Base-by-base conservation (phyloP, 2,113 vertebrate genomes). In the Ellobius talpinus region DNA sequence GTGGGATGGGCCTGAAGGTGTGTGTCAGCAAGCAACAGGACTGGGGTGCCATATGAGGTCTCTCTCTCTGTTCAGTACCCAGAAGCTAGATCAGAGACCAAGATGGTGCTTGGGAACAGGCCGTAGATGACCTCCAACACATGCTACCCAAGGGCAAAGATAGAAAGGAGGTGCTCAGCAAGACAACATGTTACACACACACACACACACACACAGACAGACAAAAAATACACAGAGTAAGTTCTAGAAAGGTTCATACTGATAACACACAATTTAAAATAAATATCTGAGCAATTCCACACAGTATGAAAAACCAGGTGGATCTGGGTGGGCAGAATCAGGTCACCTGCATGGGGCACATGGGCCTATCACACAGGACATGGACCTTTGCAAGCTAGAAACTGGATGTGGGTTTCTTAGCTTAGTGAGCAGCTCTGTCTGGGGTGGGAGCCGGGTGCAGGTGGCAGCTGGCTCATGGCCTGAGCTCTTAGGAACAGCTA, bases 331-430 rank as follows among this genome's bases (percentile, higher is more conserved):
- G 66, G n/a, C n/a, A 87, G 26, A 70, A 12, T 4, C 8, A 7
- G 9, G n/a, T 11, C 68, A 47, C 10, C 36, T 13, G 39, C 5
- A 24, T 0, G 4, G 39, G 36, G 58, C 61, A 26, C 0, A 17
- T 0, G 0, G 82, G 5, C 16, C 47, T 21, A 3, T 0, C 3
- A 19, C 23, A 17, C 2, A 0, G 50, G n/a, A 76, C 65, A 10
- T 19, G 39, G 50, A 0, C 4, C 11, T 39, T 0, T 11, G 29
- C 24, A 4, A 26, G 11, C 19, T 24, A 29, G 82, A 77, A 66
- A 47, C 12, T 21, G 81, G n/a, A 36, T n/a, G 42, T 1, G 13
- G 10, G 4, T 63, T 39, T 52, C 73, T 73, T 7, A 1, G 52
- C 23, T 45, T 63, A 66, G 23, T 3, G 1, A 45, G 73, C 29